A percentile compares a stretch with the other conserved stretches of the same genome.
Evolutionary conservation across 2,888 invertebrate species (phyloP).

Genomic region (Plemyria rubiginata): DNA sequence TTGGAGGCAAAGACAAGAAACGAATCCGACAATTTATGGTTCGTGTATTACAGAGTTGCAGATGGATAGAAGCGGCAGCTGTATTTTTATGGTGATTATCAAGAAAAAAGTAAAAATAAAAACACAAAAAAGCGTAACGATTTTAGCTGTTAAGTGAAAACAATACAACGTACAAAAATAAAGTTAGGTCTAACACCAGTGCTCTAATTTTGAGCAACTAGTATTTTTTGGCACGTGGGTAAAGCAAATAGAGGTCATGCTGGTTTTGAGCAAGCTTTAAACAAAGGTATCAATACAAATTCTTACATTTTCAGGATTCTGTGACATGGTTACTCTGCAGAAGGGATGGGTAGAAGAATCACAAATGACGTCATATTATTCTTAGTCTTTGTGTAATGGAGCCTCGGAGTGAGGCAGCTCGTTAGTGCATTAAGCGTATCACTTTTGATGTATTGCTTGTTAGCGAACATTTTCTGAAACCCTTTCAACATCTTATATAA

Average conservation of each 20-base stretch:
- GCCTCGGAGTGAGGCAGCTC: constrained; percentile 31
- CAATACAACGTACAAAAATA: too few relatives aligned
- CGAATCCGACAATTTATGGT: constrained; percentile 81
- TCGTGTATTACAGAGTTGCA: constrained; percentile 61
- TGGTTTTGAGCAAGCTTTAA: too few relatives aligned
- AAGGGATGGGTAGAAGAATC: constrained; percentile 25
- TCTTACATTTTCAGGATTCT: background rate
- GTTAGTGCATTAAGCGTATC: constrained; percentile 32
- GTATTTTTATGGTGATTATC: background rate
- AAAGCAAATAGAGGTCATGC: too few relatives aligned
- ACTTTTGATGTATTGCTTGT: constrained; percentile 32
- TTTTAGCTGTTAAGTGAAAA: too few relatives aligned
- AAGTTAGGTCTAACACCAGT: too few relatives aligned
- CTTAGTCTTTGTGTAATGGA: constrained; percentile 55
- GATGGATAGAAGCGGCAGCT: constrained; percentile 57
- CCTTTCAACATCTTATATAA: constrained; percentile 9
- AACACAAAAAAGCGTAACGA: too few relatives aligned
- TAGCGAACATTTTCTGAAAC: constrained; percentile 21
- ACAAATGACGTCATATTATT: constrained; percentile 65
- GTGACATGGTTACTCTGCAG: constrained; percentile 10
- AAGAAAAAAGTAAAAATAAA: background rate
- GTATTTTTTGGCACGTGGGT: too few relatives aligned
- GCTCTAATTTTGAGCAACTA: too few relatives aligned
- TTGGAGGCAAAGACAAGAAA: constrained; percentile 81
- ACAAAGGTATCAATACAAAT: too few relatives aligned